Conservation (phyloP, 1,140 invertebrate species). For the Drosophila truncata region DNA sequence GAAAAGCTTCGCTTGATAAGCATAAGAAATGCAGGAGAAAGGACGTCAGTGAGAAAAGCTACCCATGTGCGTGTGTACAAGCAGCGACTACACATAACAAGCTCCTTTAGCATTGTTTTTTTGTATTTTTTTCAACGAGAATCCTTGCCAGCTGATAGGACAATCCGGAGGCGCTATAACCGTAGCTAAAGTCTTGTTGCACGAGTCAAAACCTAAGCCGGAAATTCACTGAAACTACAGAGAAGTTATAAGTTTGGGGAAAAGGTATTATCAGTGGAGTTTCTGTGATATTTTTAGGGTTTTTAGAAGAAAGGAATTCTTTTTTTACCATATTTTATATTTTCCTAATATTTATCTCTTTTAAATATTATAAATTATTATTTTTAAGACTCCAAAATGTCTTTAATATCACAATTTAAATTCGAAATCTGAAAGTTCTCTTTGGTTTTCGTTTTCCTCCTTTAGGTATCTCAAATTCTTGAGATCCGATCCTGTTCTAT, state of each 20-base stretch:
- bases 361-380: neutral
- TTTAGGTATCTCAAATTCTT: too few species aligned
- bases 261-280: neutral
- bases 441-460: neutral
- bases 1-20: slow-evolving; percentile 62
- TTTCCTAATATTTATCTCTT: neutral
- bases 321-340: neutral
- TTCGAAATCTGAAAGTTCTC: neutral
- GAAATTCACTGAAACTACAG: slow-evolving; percentile 45
- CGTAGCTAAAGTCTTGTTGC: slow-evolving; percentile 50
- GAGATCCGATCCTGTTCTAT: too few species aligned
- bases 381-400: neutral
- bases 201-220: slow-evolving; percentile 56
- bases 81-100: slow-evolving; percentile 62
- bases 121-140: neutral
- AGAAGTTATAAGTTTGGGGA: neutral
- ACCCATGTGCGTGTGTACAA: slow-evolving; percentile 24
- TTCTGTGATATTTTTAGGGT: neutral
- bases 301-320: neutral
- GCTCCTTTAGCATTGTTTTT: slow-evolving; percentile 39
- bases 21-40: slow-evolving; percentile 49
- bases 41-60: neutral
- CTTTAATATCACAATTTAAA: too few species aligned
- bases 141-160: slow-evolving; percentile 55
- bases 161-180: slow-evolving; percentile 52